Conservation (phyloP, 2,113 vertebrate species). For the Dasyurus viverrinus region DNA sequence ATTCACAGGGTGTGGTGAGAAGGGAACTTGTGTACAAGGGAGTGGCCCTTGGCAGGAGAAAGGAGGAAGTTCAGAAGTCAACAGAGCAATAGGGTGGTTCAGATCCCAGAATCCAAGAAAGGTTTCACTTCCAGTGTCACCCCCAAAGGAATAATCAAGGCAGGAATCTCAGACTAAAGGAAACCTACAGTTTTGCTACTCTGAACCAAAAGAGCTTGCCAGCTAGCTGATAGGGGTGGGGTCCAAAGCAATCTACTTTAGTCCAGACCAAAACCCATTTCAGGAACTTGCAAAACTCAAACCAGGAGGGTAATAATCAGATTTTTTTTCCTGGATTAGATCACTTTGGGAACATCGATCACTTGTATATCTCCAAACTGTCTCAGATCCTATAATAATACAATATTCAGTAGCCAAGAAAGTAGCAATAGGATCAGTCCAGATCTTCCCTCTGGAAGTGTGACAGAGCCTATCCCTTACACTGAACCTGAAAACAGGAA, state of each 20-base stretch:
- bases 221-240: neutral
- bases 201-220: neutral
- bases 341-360: neutral
- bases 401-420: neutral
- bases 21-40: neutral
- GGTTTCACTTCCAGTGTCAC: neutral
- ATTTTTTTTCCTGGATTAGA: neutral
- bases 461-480: neutral
- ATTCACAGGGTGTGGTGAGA: neutral
- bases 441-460: neutral
- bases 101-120: neutral
- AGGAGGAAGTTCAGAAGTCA: constrained; percentile 1
- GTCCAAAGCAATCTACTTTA: neutral
- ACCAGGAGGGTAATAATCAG: neutral
- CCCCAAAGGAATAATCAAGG: neutral
- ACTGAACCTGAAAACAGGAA: neutral
- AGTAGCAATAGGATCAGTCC: neutral
- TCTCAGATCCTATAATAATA: neutral
- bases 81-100: neutral
- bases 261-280: neutral
- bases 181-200: neutral
- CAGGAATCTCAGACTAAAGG: neutral
- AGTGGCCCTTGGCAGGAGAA: neutral
- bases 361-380: neutral
- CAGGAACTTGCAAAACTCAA: neutral